phyloP scores from a whole-genome alignment of 2,888 invertebrate species.

The Watsonalla cultraria region DNA sequence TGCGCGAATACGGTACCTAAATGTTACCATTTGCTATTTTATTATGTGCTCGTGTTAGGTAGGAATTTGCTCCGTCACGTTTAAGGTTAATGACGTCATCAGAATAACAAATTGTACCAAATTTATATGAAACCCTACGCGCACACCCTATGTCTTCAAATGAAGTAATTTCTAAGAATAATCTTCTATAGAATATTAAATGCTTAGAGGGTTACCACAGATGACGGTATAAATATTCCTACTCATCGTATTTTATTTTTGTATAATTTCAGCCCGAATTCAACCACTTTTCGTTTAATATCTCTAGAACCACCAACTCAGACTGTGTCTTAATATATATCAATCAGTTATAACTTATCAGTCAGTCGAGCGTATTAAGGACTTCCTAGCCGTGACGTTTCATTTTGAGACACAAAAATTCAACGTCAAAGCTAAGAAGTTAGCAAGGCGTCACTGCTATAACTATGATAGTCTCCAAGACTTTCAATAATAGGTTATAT shows the following conservation, averaged over 20 bases:
- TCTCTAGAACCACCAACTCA: too few species aligned
- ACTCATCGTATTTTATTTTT: neutral
- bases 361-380: too few species aligned
- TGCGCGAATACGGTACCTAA: neutral
- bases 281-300: too few species aligned
- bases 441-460: too few species aligned
- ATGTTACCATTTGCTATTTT: slow-evolving; percentile 4
- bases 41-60: slow-evolving; percentile 11
- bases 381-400: too few species aligned
- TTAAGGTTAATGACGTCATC: slow-evolving; percentile 56
- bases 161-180: slow-evolving; percentile 63
- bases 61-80: slow-evolving; percentile 36
- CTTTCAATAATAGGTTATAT: too few species aligned
- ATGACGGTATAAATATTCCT: neutral
- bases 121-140: slow-evolving; percentile 54
- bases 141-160: slow-evolving; percentile 57
- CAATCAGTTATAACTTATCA: too few species aligned
- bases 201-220: slow-evolving; percentile 8
- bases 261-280: neutral
- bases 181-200: slow-evolving; percentile 29
- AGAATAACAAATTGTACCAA: slow-evolving; percentile 54
- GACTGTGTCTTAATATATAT: too few species aligned
- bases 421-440: too few species aligned
- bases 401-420: too few species aligned
- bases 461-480: too few species aligned